phyloP scores from a whole-genome alignment of 2,113 vertebrate genomes.

The Nestor notabilis region DNA sequence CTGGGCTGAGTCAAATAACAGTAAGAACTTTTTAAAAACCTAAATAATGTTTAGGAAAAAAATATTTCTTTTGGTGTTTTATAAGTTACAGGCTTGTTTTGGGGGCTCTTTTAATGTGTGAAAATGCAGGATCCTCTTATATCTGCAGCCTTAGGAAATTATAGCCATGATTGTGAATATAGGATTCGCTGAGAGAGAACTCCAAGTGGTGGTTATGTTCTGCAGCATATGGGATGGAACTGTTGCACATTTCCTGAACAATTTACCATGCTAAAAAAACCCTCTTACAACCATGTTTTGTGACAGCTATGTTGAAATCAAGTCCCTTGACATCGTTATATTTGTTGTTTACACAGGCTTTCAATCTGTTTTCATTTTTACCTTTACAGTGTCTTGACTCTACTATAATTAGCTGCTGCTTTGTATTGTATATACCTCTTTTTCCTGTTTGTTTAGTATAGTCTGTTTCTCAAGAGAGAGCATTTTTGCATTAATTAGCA shows the following conservation, averaged over 20 bases:
- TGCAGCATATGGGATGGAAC: background rate
- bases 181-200: background rate
- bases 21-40: constrained; percentile 76
- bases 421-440: background rate
- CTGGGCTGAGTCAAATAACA: constrained; percentile 98
- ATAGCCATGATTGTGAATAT: background rate
- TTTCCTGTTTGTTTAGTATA: background rate
- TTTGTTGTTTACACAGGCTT: background rate
- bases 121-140: background rate
- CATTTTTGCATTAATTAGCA: background rate
- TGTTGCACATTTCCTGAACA: background rate
- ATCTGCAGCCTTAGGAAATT: background rate
- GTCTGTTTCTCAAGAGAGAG: background rate
- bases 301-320: background rate
- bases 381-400: background rate
- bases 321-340: background rate
- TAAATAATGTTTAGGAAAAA: background rate
- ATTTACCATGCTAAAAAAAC: background rate
- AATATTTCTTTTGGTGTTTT: background rate
- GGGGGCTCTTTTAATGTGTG: background rate
- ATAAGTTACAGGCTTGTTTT: background rate
- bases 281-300: background rate
- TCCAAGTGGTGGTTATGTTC: background rate
- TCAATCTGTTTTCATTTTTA: background rate
- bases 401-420: background rate